Evolutionary conservation across 2,888 invertebrate species (phyloP).

Genomic region (Trachelus tabidus): DNA sequence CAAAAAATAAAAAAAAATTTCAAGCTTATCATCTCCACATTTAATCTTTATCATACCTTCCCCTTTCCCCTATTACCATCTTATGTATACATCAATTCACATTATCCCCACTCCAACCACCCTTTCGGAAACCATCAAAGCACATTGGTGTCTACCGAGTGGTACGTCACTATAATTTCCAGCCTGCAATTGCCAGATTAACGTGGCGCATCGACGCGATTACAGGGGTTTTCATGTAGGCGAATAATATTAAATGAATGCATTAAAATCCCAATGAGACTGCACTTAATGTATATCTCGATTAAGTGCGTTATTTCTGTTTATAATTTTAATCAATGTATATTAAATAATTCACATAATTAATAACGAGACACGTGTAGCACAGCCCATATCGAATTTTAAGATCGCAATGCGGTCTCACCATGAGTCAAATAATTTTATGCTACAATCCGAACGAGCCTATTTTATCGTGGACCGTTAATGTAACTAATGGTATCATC

Average conservation of each 20-base stretch:
- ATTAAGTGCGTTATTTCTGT: neutral
- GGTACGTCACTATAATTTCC: too few species aligned
- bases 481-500: constrained; percentile 39
- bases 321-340: neutral
- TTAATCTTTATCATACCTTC: too few species aligned
- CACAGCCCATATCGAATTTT: neutral
- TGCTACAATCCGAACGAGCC: constrained; percentile 4
- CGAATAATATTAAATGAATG: neutral
- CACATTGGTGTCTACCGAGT: too few species aligned
- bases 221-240: too few species aligned
- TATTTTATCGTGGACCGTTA: constrained; percentile 27
- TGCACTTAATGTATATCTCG: neutral
- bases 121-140: too few species aligned
- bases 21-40: too few species aligned
- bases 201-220: too few species aligned
- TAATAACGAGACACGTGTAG: neutral
- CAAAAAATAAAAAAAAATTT: too few species aligned
- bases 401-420: neutral
- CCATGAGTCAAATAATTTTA: constrained; percentile 7
- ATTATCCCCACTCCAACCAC: too few species aligned
- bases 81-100: too few species aligned
- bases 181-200: too few species aligned
- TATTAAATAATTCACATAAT: neutral
- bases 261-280: neutral
- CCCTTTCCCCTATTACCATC: too few species aligned